Evolutionary conservation across 2,113 vertebrate species (phyloP), one percentile per base, ranked within the genome.

Genomic region (Strigops habroptila): DNA sequence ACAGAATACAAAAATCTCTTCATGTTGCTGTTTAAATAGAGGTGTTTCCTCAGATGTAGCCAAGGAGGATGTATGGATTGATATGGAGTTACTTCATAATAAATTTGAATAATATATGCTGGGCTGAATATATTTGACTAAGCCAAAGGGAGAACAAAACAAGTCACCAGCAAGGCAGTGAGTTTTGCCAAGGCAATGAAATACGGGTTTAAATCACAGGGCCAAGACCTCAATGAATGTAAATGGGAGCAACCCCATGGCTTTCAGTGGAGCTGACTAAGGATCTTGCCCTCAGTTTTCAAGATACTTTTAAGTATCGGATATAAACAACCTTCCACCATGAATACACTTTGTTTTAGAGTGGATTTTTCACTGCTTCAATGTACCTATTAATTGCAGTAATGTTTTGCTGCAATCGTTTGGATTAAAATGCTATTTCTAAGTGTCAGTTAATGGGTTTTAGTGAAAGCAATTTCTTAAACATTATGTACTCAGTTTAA

Each of bases 401-500:
- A 97, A 93, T 95, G 95, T 97, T 97, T 96, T 97, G 79, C 83
- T 94, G 95, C 92, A 95, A 79, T 97, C 75, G 75, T 97, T 95
- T 94, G 85, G 91, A 97, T 95, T 95, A 97, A 97, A 95, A 98
- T 89, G 79, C 88, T 95, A 96, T 94, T 97, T 97, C 92, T 96
- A 97, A 98, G 97, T 97, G 96, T 98, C 97, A 97, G 93, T 96
- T 98, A 97, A 97, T 97, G 96, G 93, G 77, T 97, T 97, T 98
- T 95, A 97, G 96, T 97, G 96, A 97, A 98, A 97, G 97, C 95
- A 96, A 97, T 97, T 97, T 97, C 97, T 97, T 98, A 98, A 97
- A 97, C 95, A 95, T 97, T 97, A 95, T 96, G 96, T 97, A 97
- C 95, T 97, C 95, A 88, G 85, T 98, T 97, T 97, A 98, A 98